Percentiles rank a stretch among this genome's conserved stretches.
phyloP scores from a whole-genome alignment of 1,140 invertebrate species.

The Halictus rubicundus region DNA sequence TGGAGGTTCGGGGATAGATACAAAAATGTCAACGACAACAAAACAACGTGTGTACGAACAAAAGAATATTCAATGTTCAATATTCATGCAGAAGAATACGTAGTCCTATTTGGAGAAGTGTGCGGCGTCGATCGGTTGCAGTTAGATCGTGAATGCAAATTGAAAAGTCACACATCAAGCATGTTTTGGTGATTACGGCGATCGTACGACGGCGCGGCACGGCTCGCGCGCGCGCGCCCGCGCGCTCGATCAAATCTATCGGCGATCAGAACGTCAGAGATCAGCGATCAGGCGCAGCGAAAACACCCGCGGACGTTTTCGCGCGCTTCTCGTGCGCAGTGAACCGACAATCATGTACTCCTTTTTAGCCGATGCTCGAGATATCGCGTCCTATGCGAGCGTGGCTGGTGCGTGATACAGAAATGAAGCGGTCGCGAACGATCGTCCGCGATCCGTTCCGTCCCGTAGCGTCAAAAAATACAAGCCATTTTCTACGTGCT shows the following conservation, averaged over 20 bases:
- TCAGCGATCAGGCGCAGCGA: too few relatives aligned
- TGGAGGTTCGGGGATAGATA: neutral
- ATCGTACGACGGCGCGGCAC: constrained; percentile 1
- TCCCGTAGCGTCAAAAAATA: neutral
- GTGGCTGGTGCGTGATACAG: neutral
- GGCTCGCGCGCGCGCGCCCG: too few relatives aligned
- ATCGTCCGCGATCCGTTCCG: neutral
- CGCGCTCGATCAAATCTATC: neutral
- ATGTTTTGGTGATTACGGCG: constrained; percentile 41
- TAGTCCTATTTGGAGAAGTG: neutral
- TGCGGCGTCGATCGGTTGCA: constrained; percentile 33
- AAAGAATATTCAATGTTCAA: constrained; percentile 55
- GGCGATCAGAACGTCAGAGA: too few relatives aligned
- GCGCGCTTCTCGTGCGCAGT: constrained; percentile 58
- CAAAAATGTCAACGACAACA: constrained; percentile 48
- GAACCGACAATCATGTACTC: constrained; percentile 74
- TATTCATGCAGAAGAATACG: constrained; percentile 53
- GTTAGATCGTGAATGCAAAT: constrained; percentile 6
- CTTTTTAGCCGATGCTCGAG: constrained; percentile 32
- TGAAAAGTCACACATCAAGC: constrained; percentile 50
- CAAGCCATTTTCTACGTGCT: constrained; percentile 13
- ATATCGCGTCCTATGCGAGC: neutral
- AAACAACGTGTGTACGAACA: constrained; percentile 34
- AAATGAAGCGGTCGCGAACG: neutral
- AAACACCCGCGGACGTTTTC: neutral